Evolutionary conservation across 1,140 invertebrate species (phyloP), one percentile per base, ranked within the genome.

Genomic region (Drosophila mauritiana): DNA sequence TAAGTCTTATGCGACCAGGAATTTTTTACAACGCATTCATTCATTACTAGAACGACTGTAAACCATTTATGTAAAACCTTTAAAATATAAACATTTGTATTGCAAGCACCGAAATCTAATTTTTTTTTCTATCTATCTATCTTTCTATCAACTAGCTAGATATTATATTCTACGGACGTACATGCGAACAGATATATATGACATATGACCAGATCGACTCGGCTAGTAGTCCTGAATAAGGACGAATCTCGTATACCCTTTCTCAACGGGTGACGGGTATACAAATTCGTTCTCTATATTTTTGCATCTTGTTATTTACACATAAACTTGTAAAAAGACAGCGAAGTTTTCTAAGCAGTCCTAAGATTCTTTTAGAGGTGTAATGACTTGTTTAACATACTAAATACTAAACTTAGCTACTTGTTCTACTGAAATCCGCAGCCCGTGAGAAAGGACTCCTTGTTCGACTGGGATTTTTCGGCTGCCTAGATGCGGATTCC

Each of bases 31-130:
- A 52, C 12, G n/a, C 39, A 61, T 52, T 43, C 64, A 17, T 34
- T 40, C 25, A 25, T 36, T 43, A 15, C 54, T 51, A 58, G 55
- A 34, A 49, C 13, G 34, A 56, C 53, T 70, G 67, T 70, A 55
- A 68, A 48, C 51, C 64, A 48, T 49, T 77, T 51, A 34, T 48
- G 59, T 49, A 65, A 34, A 70, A 56, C 27, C 61, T n/a, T 25
- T 36, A 7, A 56, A 68, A 48, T 68, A 68, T 69, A 70, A 69
- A 56, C 31, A 57, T 70, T 70, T 70, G 51, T 70, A 70, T 70
- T 69, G 67, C 42, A 12, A 57, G 67, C 67, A 70, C 67, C 63
- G n/a, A 31, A 54, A 31, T 6, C 6, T 3, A 6, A 17, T 8
- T 1, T 11, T 22, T 20, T 34, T 27, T n/a, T n/a, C n/a, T n/a